phyloP scores from a whole-genome alignment of 2,888 invertebrate genomes.

The Drosophila testacea region DNA sequence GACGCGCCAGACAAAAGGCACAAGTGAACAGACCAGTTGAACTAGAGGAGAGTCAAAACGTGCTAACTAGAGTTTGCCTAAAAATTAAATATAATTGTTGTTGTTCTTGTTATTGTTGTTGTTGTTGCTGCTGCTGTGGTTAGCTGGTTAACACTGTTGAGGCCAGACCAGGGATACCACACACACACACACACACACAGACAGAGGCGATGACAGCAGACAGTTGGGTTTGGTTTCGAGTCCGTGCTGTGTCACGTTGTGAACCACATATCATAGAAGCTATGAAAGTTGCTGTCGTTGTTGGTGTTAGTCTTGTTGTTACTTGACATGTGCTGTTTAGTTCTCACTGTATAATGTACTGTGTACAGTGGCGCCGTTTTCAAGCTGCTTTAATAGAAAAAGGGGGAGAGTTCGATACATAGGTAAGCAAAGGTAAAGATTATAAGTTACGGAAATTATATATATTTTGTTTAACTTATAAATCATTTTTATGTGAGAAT shows the following conservation, averaged over 20 bases:
- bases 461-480: too few relatives aligned
- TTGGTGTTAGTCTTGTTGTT: conserved; percentile 35
- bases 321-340: conserved; percentile 46
- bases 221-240: conserved; percentile 32
- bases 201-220: conserved; percentile 54
- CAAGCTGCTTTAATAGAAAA: not conserved
- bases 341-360: not conserved
- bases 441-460: too few relatives aligned
- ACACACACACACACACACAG: conserved; percentile 6
- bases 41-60: conserved; percentile 52
- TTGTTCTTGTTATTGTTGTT: conserved; percentile 59
- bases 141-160: conserved; percentile 55
- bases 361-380: conserved; percentile 8
- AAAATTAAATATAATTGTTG: conserved; percentile 79
- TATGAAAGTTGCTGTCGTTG: conserved; percentile 16
- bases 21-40: conserved; percentile 42
- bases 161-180: conserved; percentile 39
- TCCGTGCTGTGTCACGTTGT: conserved; percentile 37
- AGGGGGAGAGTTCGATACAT: not conserved
- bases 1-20: conserved; percentile 61
- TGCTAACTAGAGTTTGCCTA: conserved; percentile 63
- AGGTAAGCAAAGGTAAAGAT: not conserved
- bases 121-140: conserved; percentile 54
- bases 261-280: conserved; percentile 65
- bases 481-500: too few relatives aligned